Evolutionary conservation across 2,888 invertebrate genomes (phyloP), one percentile per base, ranked within the genome.

Genomic region (Mesoligia furuncula): DNA sequence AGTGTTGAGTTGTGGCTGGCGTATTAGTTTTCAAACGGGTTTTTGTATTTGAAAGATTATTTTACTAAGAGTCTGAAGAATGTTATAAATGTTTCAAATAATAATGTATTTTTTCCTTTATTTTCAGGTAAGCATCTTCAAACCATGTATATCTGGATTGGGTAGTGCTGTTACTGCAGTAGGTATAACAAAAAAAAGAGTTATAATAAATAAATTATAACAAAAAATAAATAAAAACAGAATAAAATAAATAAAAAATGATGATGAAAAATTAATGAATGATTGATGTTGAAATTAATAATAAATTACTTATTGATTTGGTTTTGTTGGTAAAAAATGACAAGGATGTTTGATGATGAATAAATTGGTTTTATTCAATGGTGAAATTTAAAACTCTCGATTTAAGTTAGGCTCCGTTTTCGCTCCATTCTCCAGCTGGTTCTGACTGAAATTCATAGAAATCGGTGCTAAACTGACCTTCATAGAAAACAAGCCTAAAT

Each of bases 81-180:
- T 48, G 31, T 61, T 59, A 42, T 24, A n/a, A 2, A 39, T 54
- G 4, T 39, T n/a, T 31, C 0, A 8, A 20, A 24, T 54, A 13
- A 1, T 64, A 39, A 62, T 39, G 13, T 48, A 3, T n/a, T 11
- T 15, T 54, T 71, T 64, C 9, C 4, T 67, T 68, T 42, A 36
- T 68, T 84, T 83, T 51, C 73, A 85, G 85, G 83, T 83, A 83
- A 85, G 70, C 59, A 3, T 45, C 4, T 17, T 5, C 17, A 0
- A 36, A 48, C 1, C n/a, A 1, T n/a, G 27, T 24, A 15, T 20
- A 17, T 42, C 42, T 27, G 57, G 36, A 69, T 59, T 31, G 20
- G 20, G 7, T 31, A 11, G 5, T 9, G 24, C 36, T 11, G 36
- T 6, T 13, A 54, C 17, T 36, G 11, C 13, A 48, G 77, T 77